phyloP scores from a whole-genome alignment of 2,888 invertebrate genomes.

The Idaea straminata region DNA sequence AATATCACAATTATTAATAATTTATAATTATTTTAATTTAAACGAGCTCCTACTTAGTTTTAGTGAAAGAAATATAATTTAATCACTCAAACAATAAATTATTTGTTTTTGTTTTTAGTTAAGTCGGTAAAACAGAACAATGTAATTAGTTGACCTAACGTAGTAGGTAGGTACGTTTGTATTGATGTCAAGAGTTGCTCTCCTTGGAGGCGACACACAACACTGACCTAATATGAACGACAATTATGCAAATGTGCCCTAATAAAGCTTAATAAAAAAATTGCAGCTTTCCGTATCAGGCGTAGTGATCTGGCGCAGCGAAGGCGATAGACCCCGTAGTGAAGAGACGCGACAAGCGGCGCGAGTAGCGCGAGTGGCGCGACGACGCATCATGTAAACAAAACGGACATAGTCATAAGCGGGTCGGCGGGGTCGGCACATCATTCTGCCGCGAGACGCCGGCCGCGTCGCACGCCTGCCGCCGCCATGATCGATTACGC shows the following conservation, averaged over 20 bases:
- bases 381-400: slow-evolving; percentile 56
- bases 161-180: background rate
- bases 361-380: slow-evolving; percentile 23
- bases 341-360: slow-evolving; percentile 16
- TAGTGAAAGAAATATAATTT: too few species aligned
- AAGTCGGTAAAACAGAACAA: background rate
- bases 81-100: too few species aligned
- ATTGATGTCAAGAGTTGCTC: slow-evolving; percentile 11
- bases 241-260: slow-evolving; percentile 29
- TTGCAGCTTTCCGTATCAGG: slow-evolving; percentile 17
- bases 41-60: too few species aligned
- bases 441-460: slow-evolving; percentile 56
- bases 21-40: too few species aligned
- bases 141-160: background rate
- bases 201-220: slow-evolving; percentile 21
- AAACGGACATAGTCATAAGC: slow-evolving; percentile 54
- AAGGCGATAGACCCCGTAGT: slow-evolving; percentile 2
- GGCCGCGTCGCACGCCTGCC: slow-evolving; percentile 50
- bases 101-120: too few species aligned
- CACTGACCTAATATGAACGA: slow-evolving; percentile 21
- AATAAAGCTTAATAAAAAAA: slow-evolving; percentile 30
- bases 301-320: slow-evolving; percentile 13
- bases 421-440: slow-evolving; percentile 38
- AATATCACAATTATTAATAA: too few species aligned
- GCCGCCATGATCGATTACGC: slow-evolving; percentile 69